Conservation (phyloP, 2,113 vertebrate species). For the Stegostoma tigrinum region DNA sequence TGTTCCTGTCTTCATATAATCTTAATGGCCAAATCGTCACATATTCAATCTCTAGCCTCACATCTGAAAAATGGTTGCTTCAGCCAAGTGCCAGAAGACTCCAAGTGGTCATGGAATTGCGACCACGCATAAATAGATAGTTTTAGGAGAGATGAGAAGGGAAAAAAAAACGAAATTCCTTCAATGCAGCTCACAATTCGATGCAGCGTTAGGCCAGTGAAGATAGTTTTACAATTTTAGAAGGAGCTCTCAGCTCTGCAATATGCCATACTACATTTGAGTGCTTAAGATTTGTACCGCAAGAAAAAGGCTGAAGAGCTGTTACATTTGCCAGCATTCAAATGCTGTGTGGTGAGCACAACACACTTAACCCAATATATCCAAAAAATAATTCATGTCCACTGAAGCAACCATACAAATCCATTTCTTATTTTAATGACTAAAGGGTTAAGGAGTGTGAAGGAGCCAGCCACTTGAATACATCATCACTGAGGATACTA, state of each 20-base stretch:
- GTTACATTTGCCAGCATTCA: background rate
- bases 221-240: background rate
- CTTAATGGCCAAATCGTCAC: background rate
- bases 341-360: background rate
- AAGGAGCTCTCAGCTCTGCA: background rate
- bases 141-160: background rate
- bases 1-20: background rate
- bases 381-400: background rate
- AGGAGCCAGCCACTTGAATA: background rate
- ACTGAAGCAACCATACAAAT: background rate
- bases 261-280: background rate
- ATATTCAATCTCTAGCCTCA: background rate
- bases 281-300: background rate
- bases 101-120: background rate
- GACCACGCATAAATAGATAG: background rate
- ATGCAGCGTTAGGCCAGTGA: background rate
- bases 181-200: background rate
- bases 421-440: background rate
- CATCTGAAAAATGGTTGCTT: background rate
- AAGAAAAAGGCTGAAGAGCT: background rate
- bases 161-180: background rate
- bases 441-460: constrained; percentile 4
- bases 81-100: background rate
- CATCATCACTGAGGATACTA: background rate
- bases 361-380: background rate